Evolutionary conservation across 2,113 vertebrate genomes (phyloP), one percentile per base, ranked within the genome.

Genomic region (Cathartes aura): DNA sequence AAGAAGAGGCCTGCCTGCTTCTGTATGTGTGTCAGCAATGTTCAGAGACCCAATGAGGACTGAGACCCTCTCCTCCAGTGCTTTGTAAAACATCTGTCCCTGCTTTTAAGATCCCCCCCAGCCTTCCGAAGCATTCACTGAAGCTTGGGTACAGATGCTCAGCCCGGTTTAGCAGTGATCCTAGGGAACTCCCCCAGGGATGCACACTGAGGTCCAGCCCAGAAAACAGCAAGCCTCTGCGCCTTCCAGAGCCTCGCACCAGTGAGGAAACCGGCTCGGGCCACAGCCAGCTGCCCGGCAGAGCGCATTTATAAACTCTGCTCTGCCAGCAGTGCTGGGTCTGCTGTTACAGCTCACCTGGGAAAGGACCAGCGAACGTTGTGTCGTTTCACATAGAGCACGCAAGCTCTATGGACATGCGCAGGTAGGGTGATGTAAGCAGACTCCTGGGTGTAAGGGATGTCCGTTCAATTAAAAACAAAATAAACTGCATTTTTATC

Each of bases 391-490:
- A 18, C 9, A 15, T 1, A 8, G 8, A 72, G 68, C 7, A 3
- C 7, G 6, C 26, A 7, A n/a, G 62, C 38, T 40, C 50, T 21
- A 3, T 12, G 11, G 6, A 3, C 5, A 2, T 3, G 29, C 9
- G 34, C 50, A 42, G 36, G 15, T 11, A 29, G 42, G 34, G 58
- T 15, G 20, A n/a, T 21, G 78, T 38, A 21, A 56, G 70, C 56
- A 45, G 48, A 63, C 7, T 16, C 19, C 70, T 17, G 9, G 12
- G 23, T 12, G 11, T 56, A 34, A 64, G 23, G 27, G 36, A 6
- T 11, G 21, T 34, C 64, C 78, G 56, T 13, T 78, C 43, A n/a
- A 29, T 32, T 45, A 50, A 32, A 64, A 78, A 7, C 38, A 30
- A 67, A 63, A 43, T 6, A n/a, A 83, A 45, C 18, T 34, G 32